phyloP scores from a whole-genome alignment of 2,888 invertebrate genomes.

The Alcis repandata region DNA sequence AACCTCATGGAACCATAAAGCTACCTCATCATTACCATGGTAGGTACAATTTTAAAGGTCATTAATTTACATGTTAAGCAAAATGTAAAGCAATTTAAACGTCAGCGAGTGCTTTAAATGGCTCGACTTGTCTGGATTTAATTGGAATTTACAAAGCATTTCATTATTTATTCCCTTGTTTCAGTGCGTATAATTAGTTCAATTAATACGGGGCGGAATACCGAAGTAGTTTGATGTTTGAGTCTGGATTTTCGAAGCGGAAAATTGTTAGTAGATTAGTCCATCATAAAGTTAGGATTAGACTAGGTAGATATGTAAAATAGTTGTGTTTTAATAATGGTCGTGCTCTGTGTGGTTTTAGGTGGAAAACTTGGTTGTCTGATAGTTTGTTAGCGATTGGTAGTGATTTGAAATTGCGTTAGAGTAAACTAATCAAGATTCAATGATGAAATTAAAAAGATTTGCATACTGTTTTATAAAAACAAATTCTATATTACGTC shows the following conservation, averaged over 20 bases:
- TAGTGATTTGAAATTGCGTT: no score
- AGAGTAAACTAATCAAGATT: no score
- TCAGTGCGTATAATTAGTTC: slow-evolving; percentile 27
- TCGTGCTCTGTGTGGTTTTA: no score
- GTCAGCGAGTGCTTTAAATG: slow-evolving; percentile 20
- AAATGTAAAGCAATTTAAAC: slow-evolving; percentile 25
- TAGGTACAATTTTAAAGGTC: not conserved
- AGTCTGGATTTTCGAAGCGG: not conserved
- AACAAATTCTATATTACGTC: no score
- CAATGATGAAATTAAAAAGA: no score
- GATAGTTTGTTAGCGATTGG: no score
- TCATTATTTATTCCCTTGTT: slow-evolving; percentile 33
- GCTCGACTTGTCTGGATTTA: slow-evolving; percentile 20
- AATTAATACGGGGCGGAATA: slow-evolving; percentile 20
- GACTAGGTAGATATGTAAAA: not conserved
- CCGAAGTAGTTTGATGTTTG: slow-evolving; percentile 10
- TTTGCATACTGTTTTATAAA: no score
- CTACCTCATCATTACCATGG: not conserved
- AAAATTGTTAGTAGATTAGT: not conserved
- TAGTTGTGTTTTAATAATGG: not conserved
- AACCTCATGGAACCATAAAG: not conserved
- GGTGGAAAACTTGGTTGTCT: no score
- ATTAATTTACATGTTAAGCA: slow-evolving; percentile 24
- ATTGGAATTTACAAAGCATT: slow-evolving; percentile 29
- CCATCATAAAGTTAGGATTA: not conserved